phyloP scores from a whole-genome alignment of 2,888 invertebrate species.

The Cyclophora albipunctata region DNA sequence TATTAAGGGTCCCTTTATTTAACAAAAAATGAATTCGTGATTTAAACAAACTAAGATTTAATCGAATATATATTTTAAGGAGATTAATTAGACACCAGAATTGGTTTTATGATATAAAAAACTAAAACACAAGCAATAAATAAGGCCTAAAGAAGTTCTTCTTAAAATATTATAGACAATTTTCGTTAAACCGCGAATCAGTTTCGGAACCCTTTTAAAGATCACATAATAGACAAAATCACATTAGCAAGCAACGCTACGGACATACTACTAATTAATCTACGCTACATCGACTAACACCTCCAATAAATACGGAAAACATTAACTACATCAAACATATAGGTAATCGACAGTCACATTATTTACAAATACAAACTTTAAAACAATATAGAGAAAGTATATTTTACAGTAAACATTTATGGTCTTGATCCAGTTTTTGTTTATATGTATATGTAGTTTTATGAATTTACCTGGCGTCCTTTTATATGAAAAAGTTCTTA shows the following conservation, averaged over 20 bases:
- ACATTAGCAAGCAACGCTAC: conserved; percentile 29
- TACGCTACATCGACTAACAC: conserved; percentile 38
- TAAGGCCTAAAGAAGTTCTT: too few species aligned
- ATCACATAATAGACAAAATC: conserved; percentile 2
- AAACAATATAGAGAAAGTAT: conserved; percentile 37
- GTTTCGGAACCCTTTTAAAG: too few species aligned
- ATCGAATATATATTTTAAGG: too few species aligned
- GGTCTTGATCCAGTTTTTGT: conserved; percentile 34
- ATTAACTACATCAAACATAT: conserved; percentile 29
- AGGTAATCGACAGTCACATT: conserved; percentile 31
- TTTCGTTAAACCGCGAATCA: too few species aligned
- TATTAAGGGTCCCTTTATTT: background rate
- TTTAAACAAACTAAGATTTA: too few species aligned
- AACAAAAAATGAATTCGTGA: background rate
- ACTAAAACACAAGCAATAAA: too few species aligned
- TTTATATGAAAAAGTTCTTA: too few species aligned
- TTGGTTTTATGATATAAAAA: too few species aligned
- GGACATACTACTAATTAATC: conserved; percentile 36
- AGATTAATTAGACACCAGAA: too few species aligned
- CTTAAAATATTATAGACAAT: too few species aligned
- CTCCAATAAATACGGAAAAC: conserved; percentile 37
- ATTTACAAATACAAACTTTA: conserved; percentile 50
- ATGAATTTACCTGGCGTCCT: background rate
- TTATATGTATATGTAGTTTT: background rate
- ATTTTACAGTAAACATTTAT: conserved; percentile 33